Conservation (phyloP, 2,113 vertebrate genomes). For the Rafetus swinhoei region DNA sequence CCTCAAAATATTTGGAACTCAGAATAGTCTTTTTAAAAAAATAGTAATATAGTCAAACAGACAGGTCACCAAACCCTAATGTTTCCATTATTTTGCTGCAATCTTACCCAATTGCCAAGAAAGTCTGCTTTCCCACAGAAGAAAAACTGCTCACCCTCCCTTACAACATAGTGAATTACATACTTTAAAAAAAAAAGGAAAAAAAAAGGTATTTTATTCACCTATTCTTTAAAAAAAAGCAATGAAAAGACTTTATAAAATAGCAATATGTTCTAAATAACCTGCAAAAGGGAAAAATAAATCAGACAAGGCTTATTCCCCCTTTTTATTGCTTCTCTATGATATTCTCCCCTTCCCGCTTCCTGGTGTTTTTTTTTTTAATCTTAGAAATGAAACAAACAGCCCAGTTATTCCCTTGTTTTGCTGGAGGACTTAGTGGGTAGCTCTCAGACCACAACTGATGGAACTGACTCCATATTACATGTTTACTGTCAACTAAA, state of each 20-base stretch:
- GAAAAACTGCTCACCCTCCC: neutral
- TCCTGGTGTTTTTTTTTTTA: neutral
- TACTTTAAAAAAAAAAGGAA: neutral
- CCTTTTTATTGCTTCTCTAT: neutral
- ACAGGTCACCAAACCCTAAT: neutral
- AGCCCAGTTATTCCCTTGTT: neutral
- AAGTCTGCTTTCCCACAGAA: neutral
- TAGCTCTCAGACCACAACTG: neutral
- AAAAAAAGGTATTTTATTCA: neutral
- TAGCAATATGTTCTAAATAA: neutral
- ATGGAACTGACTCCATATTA: neutral
- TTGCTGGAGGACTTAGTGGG: neutral
- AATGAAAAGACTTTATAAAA: neutral
- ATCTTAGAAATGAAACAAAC: neutral
- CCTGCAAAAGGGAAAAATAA: neutral
- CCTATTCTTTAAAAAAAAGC: neutral
- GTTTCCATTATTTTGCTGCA: neutral
- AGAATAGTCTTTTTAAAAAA: too few species aligned
- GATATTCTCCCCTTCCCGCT: neutral
- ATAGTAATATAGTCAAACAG: neutral
- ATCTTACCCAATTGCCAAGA: neutral
- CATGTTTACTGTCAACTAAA: neutral
- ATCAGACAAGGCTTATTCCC: neutral
- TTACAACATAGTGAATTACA: neutral
- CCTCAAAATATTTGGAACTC: neutral